Conservation (phyloP, 1,140 invertebrate genomes). For the Sinella curviseta region DNA sequence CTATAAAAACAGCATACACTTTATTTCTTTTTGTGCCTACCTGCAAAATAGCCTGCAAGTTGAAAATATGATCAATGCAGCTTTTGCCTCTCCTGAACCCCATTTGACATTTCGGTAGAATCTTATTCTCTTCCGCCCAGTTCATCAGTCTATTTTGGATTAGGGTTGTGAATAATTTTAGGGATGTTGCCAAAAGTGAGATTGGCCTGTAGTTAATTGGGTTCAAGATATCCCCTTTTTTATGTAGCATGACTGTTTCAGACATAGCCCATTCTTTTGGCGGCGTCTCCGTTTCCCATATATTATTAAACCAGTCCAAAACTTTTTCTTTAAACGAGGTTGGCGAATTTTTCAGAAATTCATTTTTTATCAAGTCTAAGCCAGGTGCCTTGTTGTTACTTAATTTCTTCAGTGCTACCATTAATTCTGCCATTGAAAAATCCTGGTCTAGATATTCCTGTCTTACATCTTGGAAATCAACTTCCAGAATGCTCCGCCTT, state of each 20-base stretch:
- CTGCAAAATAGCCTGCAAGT: conserved; percentile 40
- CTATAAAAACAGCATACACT: conserved; percentile 16
- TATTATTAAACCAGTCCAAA: conserved; percentile 24
- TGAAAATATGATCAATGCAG: conserved; percentile 46
- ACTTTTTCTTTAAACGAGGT: background rate
- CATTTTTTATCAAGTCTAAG: background rate
- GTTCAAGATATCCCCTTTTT: conserved; percentile 22
- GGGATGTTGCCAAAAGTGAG: conserved; percentile 37
- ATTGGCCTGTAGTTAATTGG: conserved; percentile 34
- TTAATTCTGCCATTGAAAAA: background rate
- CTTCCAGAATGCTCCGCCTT: background rate
- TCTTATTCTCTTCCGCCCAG: background rate
- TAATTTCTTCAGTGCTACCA: background rate
- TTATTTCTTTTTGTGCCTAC: background rate
- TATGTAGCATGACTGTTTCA: conserved; percentile 23
- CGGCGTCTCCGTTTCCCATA: background rate
- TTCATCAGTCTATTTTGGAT: background rate
- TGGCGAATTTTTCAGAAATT: conserved; percentile 37
- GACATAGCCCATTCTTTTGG: conserved; percentile 22
- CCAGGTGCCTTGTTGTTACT: background rate
- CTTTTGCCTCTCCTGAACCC: conserved; percentile 45
- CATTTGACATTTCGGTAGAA: conserved; percentile 44
- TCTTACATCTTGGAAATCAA: background rate
- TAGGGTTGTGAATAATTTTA: conserved; percentile 43
- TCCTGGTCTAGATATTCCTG: background rate